A percentile compares a stretch with the other conserved stretches of the same genome.
Evolutionary conservation across 1,140 invertebrate species (phyloP).

Genomic region (Maniola jurtina): DNA sequence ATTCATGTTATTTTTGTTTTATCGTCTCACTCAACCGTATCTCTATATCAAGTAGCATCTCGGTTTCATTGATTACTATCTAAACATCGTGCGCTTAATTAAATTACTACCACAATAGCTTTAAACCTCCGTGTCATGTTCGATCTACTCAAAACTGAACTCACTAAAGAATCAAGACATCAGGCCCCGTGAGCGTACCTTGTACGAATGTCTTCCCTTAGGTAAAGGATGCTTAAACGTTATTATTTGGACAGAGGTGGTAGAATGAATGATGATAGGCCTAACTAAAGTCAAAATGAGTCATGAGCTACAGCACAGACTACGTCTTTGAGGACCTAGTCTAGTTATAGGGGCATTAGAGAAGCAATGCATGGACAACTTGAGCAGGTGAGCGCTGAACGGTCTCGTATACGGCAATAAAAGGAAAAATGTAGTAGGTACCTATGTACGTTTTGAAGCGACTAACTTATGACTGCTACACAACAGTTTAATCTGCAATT

Average conservation of each 20-base stretch:
- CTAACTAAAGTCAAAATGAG: background rate
- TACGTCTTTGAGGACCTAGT: no score
- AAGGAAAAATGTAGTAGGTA: no score
- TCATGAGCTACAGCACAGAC: background rate
- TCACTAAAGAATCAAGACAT: constrained; percentile 40
- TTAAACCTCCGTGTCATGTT: constrained; percentile 27
- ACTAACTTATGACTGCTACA: no score
- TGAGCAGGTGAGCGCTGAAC: no score
- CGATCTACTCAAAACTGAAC: constrained; percentile 9
- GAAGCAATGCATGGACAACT: no score
- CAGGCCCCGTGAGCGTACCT: constrained; percentile 28
- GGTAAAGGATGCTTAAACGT: background rate
- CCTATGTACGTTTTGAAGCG: no score
- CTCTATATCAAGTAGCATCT: constrained; percentile 6
- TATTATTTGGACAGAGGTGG: no score
- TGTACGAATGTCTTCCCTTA: background rate
- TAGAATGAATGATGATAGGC: no score
- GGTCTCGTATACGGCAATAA: no score
- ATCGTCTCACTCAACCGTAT: background rate
- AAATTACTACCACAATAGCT: constrained; percentile 34
- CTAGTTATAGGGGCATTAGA: no score
- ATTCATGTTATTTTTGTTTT: background rate
- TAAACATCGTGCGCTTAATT: constrained; percentile 30
- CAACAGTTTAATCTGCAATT: no score
- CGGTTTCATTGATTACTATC: constrained; percentile 16